Evolutionary conservation across 1,140 invertebrate species (phyloP).

Genomic region (Calosoma granatense): DNA sequence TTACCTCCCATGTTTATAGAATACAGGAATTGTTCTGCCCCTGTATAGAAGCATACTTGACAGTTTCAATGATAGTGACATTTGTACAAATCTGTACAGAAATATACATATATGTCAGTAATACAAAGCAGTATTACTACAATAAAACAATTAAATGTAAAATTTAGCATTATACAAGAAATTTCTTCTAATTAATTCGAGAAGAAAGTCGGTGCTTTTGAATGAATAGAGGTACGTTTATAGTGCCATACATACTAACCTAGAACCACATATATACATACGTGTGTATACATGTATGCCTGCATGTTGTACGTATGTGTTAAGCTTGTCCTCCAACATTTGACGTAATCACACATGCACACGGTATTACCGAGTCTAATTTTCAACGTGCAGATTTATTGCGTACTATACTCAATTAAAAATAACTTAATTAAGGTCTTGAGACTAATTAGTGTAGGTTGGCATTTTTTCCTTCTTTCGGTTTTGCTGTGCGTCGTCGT

Average conservation of each 20-base stretch:
- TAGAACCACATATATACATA: too few relatives aligned
- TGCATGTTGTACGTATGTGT: not conserved
- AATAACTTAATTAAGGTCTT: conserved; percentile 56
- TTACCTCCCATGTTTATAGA: too few relatives aligned
- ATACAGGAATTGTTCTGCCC: too few relatives aligned
- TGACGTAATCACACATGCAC: not conserved
- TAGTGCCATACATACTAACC: too few relatives aligned
- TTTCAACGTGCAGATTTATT: conserved; percentile 13
- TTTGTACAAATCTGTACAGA: too few relatives aligned
- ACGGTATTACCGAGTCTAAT: conserved; percentile 6
- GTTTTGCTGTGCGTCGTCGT: conserved; percentile 20
- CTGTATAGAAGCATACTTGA: too few relatives aligned
- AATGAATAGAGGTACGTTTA: too few relatives aligned
- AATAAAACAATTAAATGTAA: too few relatives aligned
- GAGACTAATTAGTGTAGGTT: conserved; percentile 47
- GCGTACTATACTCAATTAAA: conserved; percentile 42
- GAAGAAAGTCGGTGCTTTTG: not conserved
- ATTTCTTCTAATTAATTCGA: not conserved
- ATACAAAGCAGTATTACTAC: too few relatives aligned
- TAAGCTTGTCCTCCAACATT: not conserved
- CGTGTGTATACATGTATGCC: not conserved
- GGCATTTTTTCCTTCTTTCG: conserved; percentile 28
- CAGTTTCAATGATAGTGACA: too few relatives aligned
- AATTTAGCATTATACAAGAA: too few relatives aligned
- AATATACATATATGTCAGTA: too few relatives aligned